Conservation (phyloP, 2,113 vertebrate genomes). For the Oceanites oceanicus region DNA sequence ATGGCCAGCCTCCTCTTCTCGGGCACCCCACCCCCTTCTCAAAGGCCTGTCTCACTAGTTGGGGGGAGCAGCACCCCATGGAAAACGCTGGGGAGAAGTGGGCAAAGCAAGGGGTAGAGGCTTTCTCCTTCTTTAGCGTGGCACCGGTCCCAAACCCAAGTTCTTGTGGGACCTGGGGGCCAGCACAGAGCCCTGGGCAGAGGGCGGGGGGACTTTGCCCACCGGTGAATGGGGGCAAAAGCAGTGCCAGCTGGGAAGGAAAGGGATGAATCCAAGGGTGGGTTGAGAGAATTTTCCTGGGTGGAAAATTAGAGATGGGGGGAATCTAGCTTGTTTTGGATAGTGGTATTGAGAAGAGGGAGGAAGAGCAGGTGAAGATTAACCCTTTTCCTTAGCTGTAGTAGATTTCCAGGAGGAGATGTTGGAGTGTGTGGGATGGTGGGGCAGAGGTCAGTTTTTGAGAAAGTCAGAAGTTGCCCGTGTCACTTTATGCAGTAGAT, state of each 20-base stretch:
- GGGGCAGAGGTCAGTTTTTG: background rate
- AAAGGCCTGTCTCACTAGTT: background rate
- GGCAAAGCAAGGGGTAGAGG: background rate
- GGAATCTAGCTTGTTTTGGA: background rate
- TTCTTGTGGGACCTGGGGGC: background rate
- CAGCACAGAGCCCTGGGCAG: background rate
- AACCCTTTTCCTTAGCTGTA: background rate
- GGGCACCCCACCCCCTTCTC: background rate
- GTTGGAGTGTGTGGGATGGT: background rate
- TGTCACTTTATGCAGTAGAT: background rate
- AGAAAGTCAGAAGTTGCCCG: background rate
- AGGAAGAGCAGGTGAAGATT: background rate
- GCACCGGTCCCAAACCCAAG: background rate
- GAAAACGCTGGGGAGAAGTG: background rate
- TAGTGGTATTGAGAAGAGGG: background rate
- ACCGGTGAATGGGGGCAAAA: background rate
- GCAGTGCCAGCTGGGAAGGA: background rate
- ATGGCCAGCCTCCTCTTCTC: background rate
- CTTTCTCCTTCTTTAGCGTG: background rate
- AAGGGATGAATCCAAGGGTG: background rate
- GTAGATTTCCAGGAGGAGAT: background rate
- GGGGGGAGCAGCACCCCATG: background rate
- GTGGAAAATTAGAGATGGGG: background rate
- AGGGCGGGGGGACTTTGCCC: background rate
- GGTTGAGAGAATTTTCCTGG: background rate